Base-by-base conservation (phyloP, 2,888 invertebrate genomes). In the Ariolimax columbianus region DNA sequence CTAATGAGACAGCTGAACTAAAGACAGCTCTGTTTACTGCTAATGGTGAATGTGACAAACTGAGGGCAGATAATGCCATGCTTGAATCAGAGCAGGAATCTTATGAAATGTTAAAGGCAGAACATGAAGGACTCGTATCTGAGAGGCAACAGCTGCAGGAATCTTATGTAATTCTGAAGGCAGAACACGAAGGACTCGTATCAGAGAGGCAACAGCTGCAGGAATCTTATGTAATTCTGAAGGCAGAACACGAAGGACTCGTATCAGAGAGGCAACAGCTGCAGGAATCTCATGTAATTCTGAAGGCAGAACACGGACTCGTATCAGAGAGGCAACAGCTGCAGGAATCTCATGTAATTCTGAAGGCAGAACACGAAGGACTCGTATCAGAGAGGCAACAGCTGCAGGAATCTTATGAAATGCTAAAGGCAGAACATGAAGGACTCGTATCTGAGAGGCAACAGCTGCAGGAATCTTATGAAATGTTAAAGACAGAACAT, bases 321-420 rank as follows among this genome's bases (percentile, higher is more conserved):
- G 36, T 40, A 26, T 23, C 73, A 51, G 73, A 82, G 38, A 47
- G 55, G 23, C 36, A 72, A 3, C 26, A n/a, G 43, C 26, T 82
- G n/a, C 33, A 75, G 55, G 36, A n/a, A 26, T 23, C 17, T 59
- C 26, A 43, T 36, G n/a, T 14, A 43, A 40, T 11, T 33, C 43
- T 33, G 36, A 55, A 82, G 23, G n/a, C 51, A 2, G 26, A 40
- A 36, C 33, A 30, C 51, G 33, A 33, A 26, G 30, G 4, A 30
- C 43, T 63, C 0, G 75, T 75, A 33, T 38, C 43, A 75, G 63
- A 82, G 63, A n/a, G n/a, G n/a, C n/a, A n/a, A n/a, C n/a, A n/a
- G n/a, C n/a, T n/a, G n/a, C 59, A 43, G 11, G 59, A 73, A 30
- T 26, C 75, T 73, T 33, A n/a, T 59, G 82, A 63, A 23, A 30